phyloP scores from a whole-genome alignment of 1,140 invertebrate species.

The Aphidius ervi region DNA sequence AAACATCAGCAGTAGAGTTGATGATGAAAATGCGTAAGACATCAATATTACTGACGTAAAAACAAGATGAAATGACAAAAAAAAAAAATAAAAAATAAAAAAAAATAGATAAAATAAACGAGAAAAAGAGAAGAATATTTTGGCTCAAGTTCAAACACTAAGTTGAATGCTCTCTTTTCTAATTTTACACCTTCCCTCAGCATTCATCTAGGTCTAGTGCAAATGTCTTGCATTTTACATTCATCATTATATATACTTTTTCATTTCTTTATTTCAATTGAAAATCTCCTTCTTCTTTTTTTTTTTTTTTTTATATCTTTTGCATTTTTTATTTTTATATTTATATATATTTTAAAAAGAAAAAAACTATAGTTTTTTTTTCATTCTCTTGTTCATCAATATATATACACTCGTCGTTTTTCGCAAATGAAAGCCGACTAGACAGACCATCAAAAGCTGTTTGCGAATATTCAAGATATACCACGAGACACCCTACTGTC shows the following conservation, averaged over 20 bases:
- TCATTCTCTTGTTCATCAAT: not conserved
- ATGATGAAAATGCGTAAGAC: too few species aligned
- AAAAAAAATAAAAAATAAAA: not conserved
- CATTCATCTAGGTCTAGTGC: conserved; percentile 39
- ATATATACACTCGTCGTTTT: not conserved
- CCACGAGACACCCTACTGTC: too few species aligned
- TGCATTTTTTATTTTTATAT: not conserved
- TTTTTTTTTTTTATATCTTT: not conserved
- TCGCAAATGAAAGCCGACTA: conserved; percentile 1
- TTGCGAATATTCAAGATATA: too few species aligned
- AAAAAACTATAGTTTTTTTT: not conserved
- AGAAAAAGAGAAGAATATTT: conserved; percentile 26
- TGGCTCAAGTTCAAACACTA: conserved; percentile 31
- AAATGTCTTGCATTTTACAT: conserved; percentile 21
- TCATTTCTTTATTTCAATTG: not conserved
- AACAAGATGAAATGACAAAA: not conserved
- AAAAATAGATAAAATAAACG: conserved; percentile 5
- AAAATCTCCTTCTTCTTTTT: not conserved
- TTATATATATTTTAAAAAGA: too few species aligned
- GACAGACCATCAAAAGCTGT: conserved; percentile 6
- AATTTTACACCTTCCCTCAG: conserved; percentile 34
- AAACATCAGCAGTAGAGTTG: too few species aligned
- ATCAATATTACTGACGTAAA: too few species aligned
- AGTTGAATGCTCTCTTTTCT: conserved; percentile 38
- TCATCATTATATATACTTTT: not conserved